Evolutionary conservation across 92 coral and sea anemone genomes (phyloP).

Genomic region (Zoanthus sansibaricus): DNA sequence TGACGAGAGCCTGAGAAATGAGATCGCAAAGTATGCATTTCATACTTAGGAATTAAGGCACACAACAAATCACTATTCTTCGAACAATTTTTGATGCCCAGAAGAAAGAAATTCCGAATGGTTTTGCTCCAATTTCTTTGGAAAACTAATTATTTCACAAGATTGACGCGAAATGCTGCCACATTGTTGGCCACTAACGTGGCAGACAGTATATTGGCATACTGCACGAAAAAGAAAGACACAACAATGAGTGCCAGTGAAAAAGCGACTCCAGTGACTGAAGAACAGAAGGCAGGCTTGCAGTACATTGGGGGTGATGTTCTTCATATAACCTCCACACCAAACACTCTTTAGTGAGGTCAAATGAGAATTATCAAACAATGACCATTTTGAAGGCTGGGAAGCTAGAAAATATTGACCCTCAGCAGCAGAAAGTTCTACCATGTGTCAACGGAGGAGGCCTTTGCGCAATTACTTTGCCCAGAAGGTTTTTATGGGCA

Average conservation of each 20-base stretch:
- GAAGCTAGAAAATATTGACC: constrained; percentile 42
- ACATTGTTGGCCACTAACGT: constrained; percentile 58
- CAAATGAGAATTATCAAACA: constrained; percentile 51
- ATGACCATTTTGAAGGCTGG: constrained; percentile 66
- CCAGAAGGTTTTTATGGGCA: constrained; percentile 49
- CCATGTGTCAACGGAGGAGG: constrained; percentile 61
- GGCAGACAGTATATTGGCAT: constrained; percentile 53
- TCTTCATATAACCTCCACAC: constrained; percentile 40
- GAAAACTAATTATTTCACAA: constrained; percentile 50
- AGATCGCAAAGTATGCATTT: constrained; percentile 35
- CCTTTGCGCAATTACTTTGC: constrained; percentile 53
- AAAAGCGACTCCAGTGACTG: constrained; percentile 36
- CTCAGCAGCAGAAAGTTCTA: constrained; percentile 46
- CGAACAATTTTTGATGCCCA: constrained; percentile 37
- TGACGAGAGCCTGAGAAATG: constrained; percentile 46
- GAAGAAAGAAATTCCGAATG: constrained; percentile 58
- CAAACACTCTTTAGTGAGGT: constrained; percentile 40
- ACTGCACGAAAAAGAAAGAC: constrained; percentile 45
- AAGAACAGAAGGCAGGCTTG: constrained; percentile 56
- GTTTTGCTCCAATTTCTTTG: constrained; percentile 61
- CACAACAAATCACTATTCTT: constrained; percentile 46
- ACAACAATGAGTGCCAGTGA: constrained; percentile 15
- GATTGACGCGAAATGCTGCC: constrained; percentile 62
- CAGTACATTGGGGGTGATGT: constrained; percentile 62
- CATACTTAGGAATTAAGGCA: constrained; percentile 36